phyloP scores from a whole-genome alignment of 2,113 vertebrate genomes.

The Pollachius pollachius region DNA sequence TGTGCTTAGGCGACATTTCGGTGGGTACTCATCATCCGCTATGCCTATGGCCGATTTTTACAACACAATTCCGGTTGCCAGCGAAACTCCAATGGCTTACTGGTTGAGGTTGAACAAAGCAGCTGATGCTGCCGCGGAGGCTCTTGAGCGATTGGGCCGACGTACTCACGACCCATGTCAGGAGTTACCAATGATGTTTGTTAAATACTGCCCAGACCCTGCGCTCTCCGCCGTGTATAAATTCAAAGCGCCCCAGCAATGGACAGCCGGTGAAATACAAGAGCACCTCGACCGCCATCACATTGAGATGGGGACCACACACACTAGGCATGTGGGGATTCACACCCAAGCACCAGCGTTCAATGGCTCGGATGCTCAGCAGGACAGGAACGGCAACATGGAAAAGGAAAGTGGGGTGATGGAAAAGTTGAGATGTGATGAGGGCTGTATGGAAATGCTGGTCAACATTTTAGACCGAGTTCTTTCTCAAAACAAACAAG shows the following conservation, averaged over 20 bases:
- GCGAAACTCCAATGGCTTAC: slow-evolving; percentile 9
- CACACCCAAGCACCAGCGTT: not conserved
- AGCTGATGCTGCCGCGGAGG: slow-evolving; percentile 7
- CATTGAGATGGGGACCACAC: not conserved
- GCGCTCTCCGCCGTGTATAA: not conserved
- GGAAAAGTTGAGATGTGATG: not conserved
- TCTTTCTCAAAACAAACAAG: not conserved
- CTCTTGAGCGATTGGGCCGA: not conserved
- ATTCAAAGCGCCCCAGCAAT: not conserved
- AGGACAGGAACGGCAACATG: not conserved
- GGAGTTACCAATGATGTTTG: slow-evolving; percentile 3
- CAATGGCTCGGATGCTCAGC: not conserved
- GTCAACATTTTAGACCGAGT: not conserved
- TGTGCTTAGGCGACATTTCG: slow-evolving; percentile 13
- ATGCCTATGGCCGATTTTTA: slow-evolving; percentile 23
- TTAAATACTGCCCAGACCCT: not conserved
- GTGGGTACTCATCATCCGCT: slow-evolving; percentile 12
- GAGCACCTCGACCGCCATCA: not conserved
- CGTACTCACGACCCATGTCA: not conserved
- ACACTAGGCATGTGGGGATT: not conserved
- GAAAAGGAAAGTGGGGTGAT: not conserved
- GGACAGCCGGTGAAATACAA: not conserved
- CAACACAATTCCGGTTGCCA: not conserved
- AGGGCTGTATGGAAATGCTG: not conserved
- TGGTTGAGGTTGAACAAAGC: slow-evolving; percentile 22